These are phyloP conservation scores for Hydrolagus colliei DNA, from an alignment of 2,797 vertebrate genomes.

Conservation along the genomic window DNA sequence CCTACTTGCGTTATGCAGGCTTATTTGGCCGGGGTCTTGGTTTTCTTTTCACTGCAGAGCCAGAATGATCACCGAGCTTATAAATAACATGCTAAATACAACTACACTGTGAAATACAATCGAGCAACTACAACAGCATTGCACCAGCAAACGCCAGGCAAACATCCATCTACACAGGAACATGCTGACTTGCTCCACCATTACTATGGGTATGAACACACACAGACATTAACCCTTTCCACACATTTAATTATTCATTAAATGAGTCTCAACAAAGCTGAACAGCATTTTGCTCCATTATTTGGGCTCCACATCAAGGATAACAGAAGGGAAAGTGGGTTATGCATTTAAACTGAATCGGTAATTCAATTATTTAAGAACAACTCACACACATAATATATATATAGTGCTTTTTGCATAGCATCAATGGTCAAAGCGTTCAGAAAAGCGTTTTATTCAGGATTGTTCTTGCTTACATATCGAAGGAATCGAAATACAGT, in stretches of 20 bases:
- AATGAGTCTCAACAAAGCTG: background rate
- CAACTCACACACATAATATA: too few species aligned
- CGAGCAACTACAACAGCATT: constrained; percentile 17
- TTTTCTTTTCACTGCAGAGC: background rate
- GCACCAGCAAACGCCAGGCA: background rate
- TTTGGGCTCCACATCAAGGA: background rate
- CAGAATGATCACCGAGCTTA: background rate
- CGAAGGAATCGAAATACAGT: background rate
- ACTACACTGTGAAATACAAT: background rate
- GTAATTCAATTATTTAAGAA: background rate
- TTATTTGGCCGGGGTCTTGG: background rate
- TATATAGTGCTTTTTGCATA: too few species aligned
- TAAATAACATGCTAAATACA: background rate
- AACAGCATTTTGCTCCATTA: background rate
- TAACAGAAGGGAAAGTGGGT: background rate
- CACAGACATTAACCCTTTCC: background rate
- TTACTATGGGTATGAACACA: background rate
- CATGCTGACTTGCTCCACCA: background rate
- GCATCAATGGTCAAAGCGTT: too few species aligned
- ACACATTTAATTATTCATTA: background rate
- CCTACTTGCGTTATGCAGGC: background rate
- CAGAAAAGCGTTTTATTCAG: too few species aligned
- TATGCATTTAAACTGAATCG: background rate
- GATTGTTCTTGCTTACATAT: background rate
- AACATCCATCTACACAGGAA: background rate